phyloP scores from a whole-genome alignment of 2,888 invertebrate genomes.

The Eledona agricola region DNA sequence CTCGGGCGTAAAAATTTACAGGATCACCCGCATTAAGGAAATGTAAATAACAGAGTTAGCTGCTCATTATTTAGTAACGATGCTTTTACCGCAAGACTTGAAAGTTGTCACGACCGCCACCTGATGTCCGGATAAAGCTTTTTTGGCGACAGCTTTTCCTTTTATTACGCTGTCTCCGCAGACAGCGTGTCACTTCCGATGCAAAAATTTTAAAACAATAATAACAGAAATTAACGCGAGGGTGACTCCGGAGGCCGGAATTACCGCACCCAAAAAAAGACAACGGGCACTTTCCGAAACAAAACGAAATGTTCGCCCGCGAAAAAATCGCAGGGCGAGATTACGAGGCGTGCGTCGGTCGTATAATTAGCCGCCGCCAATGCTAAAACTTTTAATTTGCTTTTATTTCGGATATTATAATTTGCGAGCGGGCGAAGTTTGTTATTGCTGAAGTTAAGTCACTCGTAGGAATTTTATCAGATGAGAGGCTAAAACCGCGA shows the following conservation, averaged over 20 bases:
- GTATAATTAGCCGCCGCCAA: slow-evolving; percentile 20
- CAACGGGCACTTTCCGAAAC: no score
- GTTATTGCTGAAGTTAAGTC: slow-evolving; percentile 35
- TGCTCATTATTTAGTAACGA: slow-evolving; percentile 60
- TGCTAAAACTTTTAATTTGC: slow-evolving; percentile 20
- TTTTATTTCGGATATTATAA: slow-evolving; percentile 28
- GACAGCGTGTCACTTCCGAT: slow-evolving; percentile 9
- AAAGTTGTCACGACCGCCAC: slow-evolving; percentile 48
- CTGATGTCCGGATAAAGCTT: slow-evolving; percentile 46
- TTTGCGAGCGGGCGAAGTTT: slow-evolving; percentile 19
- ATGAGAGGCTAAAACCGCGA: slow-evolving; percentile 31
- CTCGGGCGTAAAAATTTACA: slow-evolving; percentile 30
- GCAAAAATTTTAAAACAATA: slow-evolving; percentile 20
- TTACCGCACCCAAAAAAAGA: no score
- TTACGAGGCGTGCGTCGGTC: slow-evolving; percentile 10
- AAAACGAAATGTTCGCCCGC: no score
- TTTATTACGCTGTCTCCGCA: slow-evolving; percentile 16
- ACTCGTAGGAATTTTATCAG: slow-evolving; percentile 36
- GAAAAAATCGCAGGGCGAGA: neutral
- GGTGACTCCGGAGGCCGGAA: neutral
- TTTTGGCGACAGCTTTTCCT: slow-evolving; percentile 27
- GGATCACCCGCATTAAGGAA: slow-evolving; percentile 51
- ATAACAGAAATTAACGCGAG: slow-evolving; percentile 11
- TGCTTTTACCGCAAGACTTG: slow-evolving; percentile 57
- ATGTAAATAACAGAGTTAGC: slow-evolving; percentile 56